Percentiles rank a stretch among this genome's conserved stretches.
Conservation (phyloP, 2,113 vertebrate genomes). For the Scopus umbretta region DNA sequence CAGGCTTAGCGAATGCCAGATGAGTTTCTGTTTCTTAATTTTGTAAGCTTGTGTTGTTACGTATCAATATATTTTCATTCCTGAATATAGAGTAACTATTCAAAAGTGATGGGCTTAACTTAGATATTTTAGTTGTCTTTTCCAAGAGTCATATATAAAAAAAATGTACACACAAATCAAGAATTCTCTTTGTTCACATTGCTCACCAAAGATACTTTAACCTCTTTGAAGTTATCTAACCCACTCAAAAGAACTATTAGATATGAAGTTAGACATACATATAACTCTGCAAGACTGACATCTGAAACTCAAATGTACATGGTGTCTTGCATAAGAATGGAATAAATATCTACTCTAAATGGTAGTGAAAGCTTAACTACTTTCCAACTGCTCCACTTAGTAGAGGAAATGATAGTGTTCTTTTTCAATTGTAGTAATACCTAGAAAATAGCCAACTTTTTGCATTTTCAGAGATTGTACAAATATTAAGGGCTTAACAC, state of each 20-base stretch:
- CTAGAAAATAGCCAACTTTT: neutral
- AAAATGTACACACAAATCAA: neutral
- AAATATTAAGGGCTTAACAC: neutral
- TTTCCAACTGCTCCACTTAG: neutral
- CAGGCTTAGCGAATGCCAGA: neutral
- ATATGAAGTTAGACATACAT: neutral
- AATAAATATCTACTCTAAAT: neutral
- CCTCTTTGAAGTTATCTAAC: neutral
- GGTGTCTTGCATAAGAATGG: neutral
- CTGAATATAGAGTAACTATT: neutral
- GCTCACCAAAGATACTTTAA: neutral
- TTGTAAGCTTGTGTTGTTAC: neutral
- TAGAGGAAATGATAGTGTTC: neutral
- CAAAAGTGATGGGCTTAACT: neutral
- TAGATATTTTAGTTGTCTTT: neutral
- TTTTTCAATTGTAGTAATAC: neutral
- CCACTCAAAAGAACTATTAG: neutral
- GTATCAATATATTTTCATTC: neutral
- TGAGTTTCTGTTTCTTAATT: neutral
- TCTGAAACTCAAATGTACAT: neutral
- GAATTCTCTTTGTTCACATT: neutral
- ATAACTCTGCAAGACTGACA: neutral
- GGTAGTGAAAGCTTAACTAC: neutral
- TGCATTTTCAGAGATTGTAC: neutral
- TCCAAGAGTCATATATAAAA: neutral